phyloP scores from a whole-genome alignment of 2,888 invertebrate genomes.

The Cabera pusaria region DNA sequence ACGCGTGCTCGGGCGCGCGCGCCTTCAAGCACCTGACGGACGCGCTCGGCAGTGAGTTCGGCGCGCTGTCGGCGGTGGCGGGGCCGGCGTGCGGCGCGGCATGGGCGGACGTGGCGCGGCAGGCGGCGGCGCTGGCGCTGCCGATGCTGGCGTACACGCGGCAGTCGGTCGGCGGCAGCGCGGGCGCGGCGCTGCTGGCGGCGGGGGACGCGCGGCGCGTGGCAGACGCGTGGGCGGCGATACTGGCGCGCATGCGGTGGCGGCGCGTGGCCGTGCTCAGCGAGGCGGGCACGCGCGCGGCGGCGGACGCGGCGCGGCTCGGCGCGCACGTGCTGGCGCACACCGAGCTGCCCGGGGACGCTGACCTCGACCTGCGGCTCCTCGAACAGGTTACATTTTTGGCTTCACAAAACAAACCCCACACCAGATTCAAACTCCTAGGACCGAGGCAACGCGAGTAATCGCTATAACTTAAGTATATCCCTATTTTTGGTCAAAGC shows the following conservation, averaged over 20 bases:
- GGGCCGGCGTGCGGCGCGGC: conserved; percentile 68
- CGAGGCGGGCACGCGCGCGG: conserved; percentile 52
- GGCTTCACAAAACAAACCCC: too few species aligned
- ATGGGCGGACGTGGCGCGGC: conserved; percentile 61
- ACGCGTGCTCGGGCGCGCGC: conserved; percentile 56
- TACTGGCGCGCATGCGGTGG: conserved; percentile 50
- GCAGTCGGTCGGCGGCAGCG: conserved; percentile 49
- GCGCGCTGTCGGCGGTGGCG: conserved; percentile 56
- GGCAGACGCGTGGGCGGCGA: conserved; percentile 41
- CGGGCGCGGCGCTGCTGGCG: conserved; percentile 50
- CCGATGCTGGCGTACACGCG: conserved; percentile 63
- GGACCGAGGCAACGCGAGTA: too few species aligned
- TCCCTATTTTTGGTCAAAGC: too few species aligned
- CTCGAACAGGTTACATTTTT: conserved; percentile 9
- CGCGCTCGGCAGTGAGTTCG: conserved; percentile 60
- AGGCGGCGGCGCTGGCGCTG: conserved; percentile 52
- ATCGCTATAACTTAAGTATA: too few species aligned
- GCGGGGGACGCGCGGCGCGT: conserved; percentile 47
- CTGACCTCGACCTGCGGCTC: conserved; percentile 38
- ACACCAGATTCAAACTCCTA: too few species aligned
- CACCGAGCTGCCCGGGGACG: conserved; percentile 63
- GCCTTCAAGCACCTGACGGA: conserved; percentile 61
- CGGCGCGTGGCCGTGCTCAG: conserved; percentile 57
- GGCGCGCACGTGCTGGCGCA: conserved; percentile 49
- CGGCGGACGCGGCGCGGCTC: conserved; percentile 47